Evolutionary conservation across 2,113 vertebrate species (phyloP), one percentile per base, ranked within the genome.

Genomic region (Elanus axillaris): DNA sequence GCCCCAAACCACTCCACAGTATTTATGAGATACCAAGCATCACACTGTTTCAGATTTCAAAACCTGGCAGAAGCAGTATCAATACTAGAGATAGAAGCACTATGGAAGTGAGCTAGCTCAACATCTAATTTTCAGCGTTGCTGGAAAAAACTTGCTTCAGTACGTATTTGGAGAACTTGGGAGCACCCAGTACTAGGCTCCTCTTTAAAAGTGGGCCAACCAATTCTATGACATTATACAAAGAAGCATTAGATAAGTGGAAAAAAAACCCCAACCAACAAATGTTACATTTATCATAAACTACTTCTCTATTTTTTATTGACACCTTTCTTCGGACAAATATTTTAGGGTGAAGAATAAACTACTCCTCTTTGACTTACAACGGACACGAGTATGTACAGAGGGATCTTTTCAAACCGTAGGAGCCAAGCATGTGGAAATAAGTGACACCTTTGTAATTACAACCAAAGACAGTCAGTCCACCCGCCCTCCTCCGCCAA

Each of bases 401-500:
- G 17, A 40, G 18, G 5, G 3, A 6, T 29, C 11, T 69, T n/a
- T n/a, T 6, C 50, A 63, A 52, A 10, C 5, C 5, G 40, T 3
- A 3, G 11, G 11, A 16, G 3, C 1, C 21, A 38, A 10, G 5
- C 0, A 13, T 0, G 16, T 0, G 15, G 42, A 32, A 45, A 5
- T 4, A 31, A 32, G 10, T 0, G 7, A 22, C 31, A 38, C 4
- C 16, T n/a, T 8, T 6, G 10, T 1, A 18, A 12, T 13, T 3
- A 11, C 10, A 16, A 3, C 20, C 32, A 11, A 8, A 34, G 16
- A 0, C 23, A 7, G 10, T 0, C n/a, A 5, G 11, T 1, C 6
- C 64, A 5, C 8, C 7, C 47, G 1, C 10, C 16, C 18, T 11
- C 3, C 9, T 13, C 2, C 58, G 0, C 3, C 27, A 11, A 60